Percentiles rank a stretch among this genome's conserved stretches.
These are phyloP conservation scores for Semicossyphus pulcher DNA, from an alignment of 2,113 vertebrate genomes.

Conservation along the genomic window DNA sequence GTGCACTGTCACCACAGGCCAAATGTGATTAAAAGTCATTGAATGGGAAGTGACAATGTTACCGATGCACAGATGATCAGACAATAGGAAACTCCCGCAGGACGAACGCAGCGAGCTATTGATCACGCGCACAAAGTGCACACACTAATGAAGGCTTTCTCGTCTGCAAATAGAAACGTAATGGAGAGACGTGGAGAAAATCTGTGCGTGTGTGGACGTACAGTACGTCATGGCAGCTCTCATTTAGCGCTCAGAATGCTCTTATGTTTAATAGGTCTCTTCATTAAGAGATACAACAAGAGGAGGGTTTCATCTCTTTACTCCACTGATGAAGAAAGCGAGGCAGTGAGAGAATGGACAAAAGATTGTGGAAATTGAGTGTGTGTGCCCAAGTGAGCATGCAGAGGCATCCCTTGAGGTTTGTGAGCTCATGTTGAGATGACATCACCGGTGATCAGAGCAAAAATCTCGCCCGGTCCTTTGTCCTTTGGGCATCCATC, in stretches of 20 bases:
- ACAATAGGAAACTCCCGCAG: slow-evolving; percentile 62
- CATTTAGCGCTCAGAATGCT: slow-evolving; percentile 52
- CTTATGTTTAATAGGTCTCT: slow-evolving; percentile 53
- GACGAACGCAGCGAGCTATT: slow-evolving; percentile 67
- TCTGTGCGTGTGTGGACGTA: background rate
- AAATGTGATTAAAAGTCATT: slow-evolving; percentile 69
- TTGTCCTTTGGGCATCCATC: background rate
- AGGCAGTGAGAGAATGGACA: slow-evolving; percentile 39
- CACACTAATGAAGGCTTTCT: slow-evolving; percentile 69
- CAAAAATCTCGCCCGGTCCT: background rate
- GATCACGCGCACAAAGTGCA: slow-evolving; percentile 65
- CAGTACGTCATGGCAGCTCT: slow-evolving; percentile 17
- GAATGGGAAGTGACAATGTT: slow-evolving; percentile 74
- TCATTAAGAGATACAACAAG: slow-evolving; percentile 57
- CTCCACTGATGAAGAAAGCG: slow-evolving; percentile 49
- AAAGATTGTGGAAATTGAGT: slow-evolving; percentile 25
- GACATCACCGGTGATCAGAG: slow-evolving; percentile 19
- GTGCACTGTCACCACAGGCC: slow-evolving; percentile 49
- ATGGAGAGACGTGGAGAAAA: slow-evolving; percentile 47
- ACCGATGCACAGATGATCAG: slow-evolving; percentile 66
- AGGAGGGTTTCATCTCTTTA: slow-evolving; percentile 42
- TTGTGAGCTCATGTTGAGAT: slow-evolving; percentile 32
- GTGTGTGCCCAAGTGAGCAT: background rate
- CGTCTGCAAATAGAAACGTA: slow-evolving; percentile 62
- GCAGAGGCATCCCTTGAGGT: slow-evolving; percentile 7